Evolutionary conservation across 2,113 vertebrate genomes (phyloP), one percentile per base, ranked within the genome.

Genomic region (Oriolus oriolus): DNA sequence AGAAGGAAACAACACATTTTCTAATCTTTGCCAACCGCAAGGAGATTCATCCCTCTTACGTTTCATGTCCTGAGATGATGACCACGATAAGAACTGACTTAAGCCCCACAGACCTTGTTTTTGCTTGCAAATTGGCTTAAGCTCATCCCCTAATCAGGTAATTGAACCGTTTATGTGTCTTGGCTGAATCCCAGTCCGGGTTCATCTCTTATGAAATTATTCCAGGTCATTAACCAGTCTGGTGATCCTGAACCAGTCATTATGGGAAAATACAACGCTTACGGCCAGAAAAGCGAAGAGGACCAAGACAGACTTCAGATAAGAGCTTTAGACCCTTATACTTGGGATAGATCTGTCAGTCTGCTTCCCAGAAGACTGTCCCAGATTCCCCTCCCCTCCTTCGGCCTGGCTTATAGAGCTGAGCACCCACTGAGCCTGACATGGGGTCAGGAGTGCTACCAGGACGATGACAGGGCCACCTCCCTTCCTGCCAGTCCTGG

Each of bases 1-100:
- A 96, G 93, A 44, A 95, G 93, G 93, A 96, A 96, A 89, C 77
- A 77, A 90, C 52, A 78, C 31, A 75, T 94, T 88, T 88, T 89
- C 85, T 78, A 33, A 86, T 78, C 92, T 75, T 84, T 84, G 79
- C 76, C 83, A 94, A 6, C 56, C 19, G 10, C 85, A 78, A 68
- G 60, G 52, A 92, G 76, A 68, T 75, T 80, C 83, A 42, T 75
- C 68, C 66, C 39, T 84, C 64, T 78, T 93, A 71, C 0, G 0
- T 90, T 78, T 92, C 45, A 31, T 26, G 73, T 78, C 80, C 76
- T 89, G 76, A 92, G 64, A 88, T 39, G 41, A 68, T 93, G 65
- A 87, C 68, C 22, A 6, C 1, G 19, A 92, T 94, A 90, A 93
- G 85, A 93, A 88, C 59, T 75, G 76, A 94, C 73, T 97, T 87